phyloP scores from a whole-genome alignment of 1,140 invertebrate species.

The Drosophila kikkawai region DNA sequence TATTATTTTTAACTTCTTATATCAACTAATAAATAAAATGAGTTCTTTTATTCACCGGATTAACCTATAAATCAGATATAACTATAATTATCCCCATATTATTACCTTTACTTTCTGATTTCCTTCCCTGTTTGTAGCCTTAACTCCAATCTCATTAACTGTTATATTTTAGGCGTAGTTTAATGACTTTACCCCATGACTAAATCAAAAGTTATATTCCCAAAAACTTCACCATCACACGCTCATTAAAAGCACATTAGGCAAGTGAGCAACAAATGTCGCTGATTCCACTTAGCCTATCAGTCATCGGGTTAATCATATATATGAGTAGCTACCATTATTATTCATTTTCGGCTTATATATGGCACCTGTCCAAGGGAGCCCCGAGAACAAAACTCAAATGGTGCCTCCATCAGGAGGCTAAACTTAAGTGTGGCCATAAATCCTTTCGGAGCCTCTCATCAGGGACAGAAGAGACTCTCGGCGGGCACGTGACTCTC shows the following conservation, averaged over 20 bases:
- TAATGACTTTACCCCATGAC: constrained; percentile 7
- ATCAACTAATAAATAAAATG: not conserved
- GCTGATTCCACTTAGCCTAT: constrained; percentile 34
- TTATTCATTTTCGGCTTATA: constrained; percentile 48
- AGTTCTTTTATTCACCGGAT: not conserved
- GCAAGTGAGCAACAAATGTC: constrained; percentile 22
- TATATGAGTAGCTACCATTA: constrained; percentile 37
- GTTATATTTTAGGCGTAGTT: not conserved
- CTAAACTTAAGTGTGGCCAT: constrained; percentile 36
- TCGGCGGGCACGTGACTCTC: constrained; percentile 42
- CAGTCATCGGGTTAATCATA: constrained; percentile 53
- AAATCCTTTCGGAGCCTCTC: constrained; percentile 46
- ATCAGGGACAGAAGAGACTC: constrained; percentile 23
- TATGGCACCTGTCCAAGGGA: constrained; percentile 40
- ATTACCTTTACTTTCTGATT: not conserved
- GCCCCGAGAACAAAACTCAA: constrained; percentile 18
- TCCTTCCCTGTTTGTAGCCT: not conserved
- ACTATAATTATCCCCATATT: not conserved
- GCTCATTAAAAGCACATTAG: constrained; percentile 47
- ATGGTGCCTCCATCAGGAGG: constrained; percentile 27
- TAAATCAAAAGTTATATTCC: constrained; percentile 2
- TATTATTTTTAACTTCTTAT: no score
- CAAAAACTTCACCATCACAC: constrained; percentile 22
- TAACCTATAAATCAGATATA: not conserved
- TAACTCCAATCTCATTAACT: not conserved